Evolutionary conservation across 2,888 invertebrate genomes (phyloP), one percentile per base, ranked within the genome.

Genomic region (Cheilosia variabilis): DNA sequence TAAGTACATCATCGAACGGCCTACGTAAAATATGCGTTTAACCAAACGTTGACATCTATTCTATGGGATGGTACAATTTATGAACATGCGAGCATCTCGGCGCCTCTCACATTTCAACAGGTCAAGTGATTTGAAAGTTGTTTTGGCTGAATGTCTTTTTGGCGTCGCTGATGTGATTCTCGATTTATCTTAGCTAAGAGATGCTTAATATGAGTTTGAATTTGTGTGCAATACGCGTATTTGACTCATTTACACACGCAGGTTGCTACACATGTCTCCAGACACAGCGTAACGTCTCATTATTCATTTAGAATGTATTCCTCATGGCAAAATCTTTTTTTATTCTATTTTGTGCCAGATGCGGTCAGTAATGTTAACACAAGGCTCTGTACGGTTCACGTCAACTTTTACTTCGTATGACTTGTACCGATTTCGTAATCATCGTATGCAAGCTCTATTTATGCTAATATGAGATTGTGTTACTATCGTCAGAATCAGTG

Each of bases 81-180:
- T 22, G n/a, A 17, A 66, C 19, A 9, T 50, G 2, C 2, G 19
- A 45, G 17, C 45, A 45, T 45, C 45, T 24, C 17, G 15, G 15
- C 17, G 27, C 77, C 77, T 63, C 62, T 69, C 69, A 78, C 77
- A 69, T 69, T 55, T 47, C 19, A 41, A 34, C 69, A 63, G 24
- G 43, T 76, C 58, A 50, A 58, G 22, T 22, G 17, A 63, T 69
- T 78, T 78, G 77, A 78, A 78, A 78, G 77, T 78, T 78, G 77
- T 69, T 69, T 63, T 52, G 24, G 19, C 45, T 31, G 10, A 58
- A 66, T 57, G 15, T 66, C 31, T 50, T 68, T 10, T n/a, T 60
- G 37, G 47, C 22, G 55, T 41, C 37, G 19, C 43, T 10, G 19
- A 17, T 19, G 22, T 27, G 19, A 63, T 47, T 37, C 15, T 55